phyloP scores from a whole-genome alignment of 2,888 invertebrate genomes.

The Crepidodera aurea region DNA sequence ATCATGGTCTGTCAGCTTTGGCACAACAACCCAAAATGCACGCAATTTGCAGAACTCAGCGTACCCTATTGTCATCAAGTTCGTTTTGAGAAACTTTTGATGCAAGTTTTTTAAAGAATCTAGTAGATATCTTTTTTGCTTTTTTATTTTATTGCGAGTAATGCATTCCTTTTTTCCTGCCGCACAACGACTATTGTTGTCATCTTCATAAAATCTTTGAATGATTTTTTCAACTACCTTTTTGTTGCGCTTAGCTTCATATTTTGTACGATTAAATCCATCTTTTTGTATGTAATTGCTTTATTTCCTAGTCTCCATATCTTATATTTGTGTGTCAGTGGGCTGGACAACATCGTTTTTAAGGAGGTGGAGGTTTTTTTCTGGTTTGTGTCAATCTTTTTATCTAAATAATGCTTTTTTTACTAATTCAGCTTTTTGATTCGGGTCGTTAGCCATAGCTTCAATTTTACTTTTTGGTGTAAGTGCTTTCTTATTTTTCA shows the following conservation, averaged over 20 bases:
- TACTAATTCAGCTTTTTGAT: conserved; percentile 5
- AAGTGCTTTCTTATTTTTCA: neutral
- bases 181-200: neutral
- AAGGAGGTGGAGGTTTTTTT: no score
- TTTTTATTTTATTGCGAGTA: no score
- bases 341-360: no score
- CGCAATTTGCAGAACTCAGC: neutral
- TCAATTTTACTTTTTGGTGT: neutral
- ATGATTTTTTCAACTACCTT: neutral
- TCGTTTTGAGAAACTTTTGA: neutral
- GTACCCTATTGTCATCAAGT: neutral
- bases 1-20: neutral
- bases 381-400: no score
- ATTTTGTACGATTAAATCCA: neutral
- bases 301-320: neutral
- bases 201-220: conserved; percentile 1
- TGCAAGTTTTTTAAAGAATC: neutral
- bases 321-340: conserved; percentile 2
- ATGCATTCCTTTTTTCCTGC: neutral
- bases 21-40: conserved; percentile 6
- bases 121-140: neutral
- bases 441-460: neutral
- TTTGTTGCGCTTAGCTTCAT: neutral
- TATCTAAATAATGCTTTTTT: no score
- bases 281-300: neutral